Evolutionary conservation across 2,888 invertebrate species (phyloP), one percentile per base, ranked within the genome.

Genomic region (Acleris literana): DNA sequence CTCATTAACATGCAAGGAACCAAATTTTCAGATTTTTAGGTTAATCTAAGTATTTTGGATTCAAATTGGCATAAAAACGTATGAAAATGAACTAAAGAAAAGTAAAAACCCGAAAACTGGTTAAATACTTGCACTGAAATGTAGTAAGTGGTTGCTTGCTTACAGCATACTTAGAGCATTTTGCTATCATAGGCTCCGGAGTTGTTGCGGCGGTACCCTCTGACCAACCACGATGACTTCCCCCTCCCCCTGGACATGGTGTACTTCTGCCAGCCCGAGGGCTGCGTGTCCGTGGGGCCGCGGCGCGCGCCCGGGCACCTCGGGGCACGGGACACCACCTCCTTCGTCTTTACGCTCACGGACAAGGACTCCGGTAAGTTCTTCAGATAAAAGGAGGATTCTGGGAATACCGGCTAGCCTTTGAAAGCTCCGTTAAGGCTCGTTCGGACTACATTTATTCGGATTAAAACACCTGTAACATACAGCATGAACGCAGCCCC

Each of bases 221-320:
- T 97, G 25, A 97, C 97, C 76, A 98, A 99, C 90, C 99, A 99
- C 92, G 96, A 97, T 84, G 99, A 99, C 90, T 99, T 99, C 86
- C 97, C 98, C 0, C 93, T 99, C 78, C 99, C 99, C 0, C 93
- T 98, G 81, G 99, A 99, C 88, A 99, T 99, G 95, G 99, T 99
- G 29, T 99, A 98, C 90, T 99, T 99, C 93, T 99, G 99, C 83
- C 99, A 99, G 88, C 99, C 99, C 1, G 99, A 99, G 90, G 99
- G 99, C 63, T 99, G 99, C 86, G 96, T 96, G 71, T 97, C 96
- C 70, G 97, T 98, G 69, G 98, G 98, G 16, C 98, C 98, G 7
- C 95, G 97, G 76, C 95, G 97, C 70, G 86, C 90, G 48, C 85
- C 90, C n/a, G 80, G 80, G 0, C 86, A 88, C 68, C 72, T 87